Percentiles rank a stretch among this genome's conserved stretches.
Evolutionary conservation across 2,113 vertebrate species (phyloP).

Genomic region (Epinephelus cyanopodus): DNA sequence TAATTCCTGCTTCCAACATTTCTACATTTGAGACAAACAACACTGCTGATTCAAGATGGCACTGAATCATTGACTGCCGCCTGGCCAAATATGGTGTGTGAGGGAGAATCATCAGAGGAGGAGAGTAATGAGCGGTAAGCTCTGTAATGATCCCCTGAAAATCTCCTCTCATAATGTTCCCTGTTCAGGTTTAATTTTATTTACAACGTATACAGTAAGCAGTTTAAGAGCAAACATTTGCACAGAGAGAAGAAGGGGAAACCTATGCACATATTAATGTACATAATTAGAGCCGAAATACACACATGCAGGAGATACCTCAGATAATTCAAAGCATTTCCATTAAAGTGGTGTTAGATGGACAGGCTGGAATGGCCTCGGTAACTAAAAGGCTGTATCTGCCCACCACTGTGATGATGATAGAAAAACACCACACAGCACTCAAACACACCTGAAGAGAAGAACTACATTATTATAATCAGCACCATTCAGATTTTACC

Average conservation of each 20-base stretch:
- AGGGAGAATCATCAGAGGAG: constrained; percentile 18
- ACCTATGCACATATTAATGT: background rate
- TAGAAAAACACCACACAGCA: constrained; percentile 8
- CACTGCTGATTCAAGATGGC: constrained; percentile 19
- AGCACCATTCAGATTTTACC: constrained; percentile 5
- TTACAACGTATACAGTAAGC: background rate
- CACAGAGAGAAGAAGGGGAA: background rate
- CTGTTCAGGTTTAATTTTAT: constrained; percentile 9
- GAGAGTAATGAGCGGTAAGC: constrained; percentile 9
- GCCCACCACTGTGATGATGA: constrained; percentile 17
- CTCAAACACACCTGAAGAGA: constrained; percentile 4
- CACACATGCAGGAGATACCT: background rate
- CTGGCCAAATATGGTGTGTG: constrained; percentile 26
- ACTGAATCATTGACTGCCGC: constrained; percentile 36
- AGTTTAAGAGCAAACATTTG: background rate
- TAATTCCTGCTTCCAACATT: constrained; percentile 9
- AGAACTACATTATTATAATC: background rate
- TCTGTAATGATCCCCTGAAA: constrained; percentile 17
- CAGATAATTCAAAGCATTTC: constrained; percentile 10
- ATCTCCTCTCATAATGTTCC: background rate
- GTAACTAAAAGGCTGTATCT: constrained; percentile 9
- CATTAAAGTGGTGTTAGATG: background rate
- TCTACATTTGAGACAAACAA: constrained; percentile 26
- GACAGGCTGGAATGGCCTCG: background rate
- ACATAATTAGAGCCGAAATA: background rate